Evolutionary conservation across 2,797 vertebrate genomes (phyloP).

Genomic region (Vultur gryphus): DNA sequence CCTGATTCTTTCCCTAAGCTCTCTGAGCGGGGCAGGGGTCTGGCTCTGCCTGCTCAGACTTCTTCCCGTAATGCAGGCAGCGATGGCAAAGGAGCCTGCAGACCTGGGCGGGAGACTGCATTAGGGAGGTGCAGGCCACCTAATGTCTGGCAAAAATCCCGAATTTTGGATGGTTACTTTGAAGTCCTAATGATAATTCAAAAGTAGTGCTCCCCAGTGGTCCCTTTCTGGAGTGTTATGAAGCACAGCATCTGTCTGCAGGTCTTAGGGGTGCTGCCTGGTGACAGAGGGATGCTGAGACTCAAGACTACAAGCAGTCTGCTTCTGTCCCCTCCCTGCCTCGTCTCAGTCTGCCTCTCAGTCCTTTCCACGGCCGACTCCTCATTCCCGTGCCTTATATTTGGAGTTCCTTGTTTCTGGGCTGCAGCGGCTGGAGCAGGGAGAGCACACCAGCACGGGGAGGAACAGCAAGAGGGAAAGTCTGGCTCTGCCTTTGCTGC

Average conservation of each 20-base stretch:
- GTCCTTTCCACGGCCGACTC: rapidly evolving
- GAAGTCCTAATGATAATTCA: background rate
- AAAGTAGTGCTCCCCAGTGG: background rate
- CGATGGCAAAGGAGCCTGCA: rapidly evolving
- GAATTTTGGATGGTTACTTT: background rate
- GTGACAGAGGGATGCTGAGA: background rate
- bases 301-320: background rate
- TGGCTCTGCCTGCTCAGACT: rapidly evolving
- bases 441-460: background rate
- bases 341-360: background rate
- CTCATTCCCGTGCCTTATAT: rapidly evolving
- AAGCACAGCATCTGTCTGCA: background rate
- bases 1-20: rapidly evolving
- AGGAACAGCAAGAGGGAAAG: background rate
- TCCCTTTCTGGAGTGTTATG: rapidly evolving
- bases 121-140: background rate
- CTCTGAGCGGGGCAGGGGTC: background rate
- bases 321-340: background rate
- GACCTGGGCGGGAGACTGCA: no score
- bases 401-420: background rate
- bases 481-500: background rate
- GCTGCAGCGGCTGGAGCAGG: background rate
- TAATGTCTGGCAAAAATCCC: background rate
- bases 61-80: rapidly evolving
- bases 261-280: background rate